Evolutionary conservation across 2,888 invertebrate genomes (phyloP).

Genomic region (Drosophila vallismaia): DNA sequence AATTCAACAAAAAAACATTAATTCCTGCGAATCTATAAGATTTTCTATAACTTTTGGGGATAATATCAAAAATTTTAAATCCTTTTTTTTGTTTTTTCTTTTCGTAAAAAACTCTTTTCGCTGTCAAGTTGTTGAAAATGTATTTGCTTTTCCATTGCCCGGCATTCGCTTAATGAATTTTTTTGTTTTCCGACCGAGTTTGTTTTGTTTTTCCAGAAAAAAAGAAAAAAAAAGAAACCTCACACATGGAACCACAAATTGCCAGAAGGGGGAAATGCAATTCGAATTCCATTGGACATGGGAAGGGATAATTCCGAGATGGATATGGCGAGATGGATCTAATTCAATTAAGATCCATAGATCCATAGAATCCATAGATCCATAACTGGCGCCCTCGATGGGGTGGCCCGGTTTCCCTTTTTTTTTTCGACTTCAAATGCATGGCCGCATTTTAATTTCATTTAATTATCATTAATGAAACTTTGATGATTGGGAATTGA

Average conservation of each 20-base stretch:
- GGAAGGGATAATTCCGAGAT: constrained; percentile 7
- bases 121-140: constrained; percentile 53
- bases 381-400: constrained; percentile 19
- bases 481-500: constrained; percentile 2
- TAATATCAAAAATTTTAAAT: too few relatives aligned
- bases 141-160: constrained; percentile 17
- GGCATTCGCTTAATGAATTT: constrained; percentile 55
- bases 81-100: not conserved
- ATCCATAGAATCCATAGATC: constrained; percentile 8
- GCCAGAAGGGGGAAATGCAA: constrained; percentile 34
- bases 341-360: constrained; percentile 59
- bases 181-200: constrained; percentile 4
- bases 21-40: too few relatives aligned
- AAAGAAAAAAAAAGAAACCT: not conserved
- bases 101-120: constrained; percentile 15
- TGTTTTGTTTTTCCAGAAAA: constrained; percentile 32
- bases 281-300: constrained; percentile 40
- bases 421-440: constrained; percentile 13
- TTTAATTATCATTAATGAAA: constrained; percentile 43
- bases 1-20: too few relatives aligned
- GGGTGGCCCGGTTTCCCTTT: constrained; percentile 10
- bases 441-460: constrained; percentile 49
- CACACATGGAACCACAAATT: constrained; percentile 23
- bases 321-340: constrained; percentile 24
- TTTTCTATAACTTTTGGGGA: too few relatives aligned